phyloP scores from a whole-genome alignment of 2,113 vertebrate species.

The Calcarius ornatus region DNA sequence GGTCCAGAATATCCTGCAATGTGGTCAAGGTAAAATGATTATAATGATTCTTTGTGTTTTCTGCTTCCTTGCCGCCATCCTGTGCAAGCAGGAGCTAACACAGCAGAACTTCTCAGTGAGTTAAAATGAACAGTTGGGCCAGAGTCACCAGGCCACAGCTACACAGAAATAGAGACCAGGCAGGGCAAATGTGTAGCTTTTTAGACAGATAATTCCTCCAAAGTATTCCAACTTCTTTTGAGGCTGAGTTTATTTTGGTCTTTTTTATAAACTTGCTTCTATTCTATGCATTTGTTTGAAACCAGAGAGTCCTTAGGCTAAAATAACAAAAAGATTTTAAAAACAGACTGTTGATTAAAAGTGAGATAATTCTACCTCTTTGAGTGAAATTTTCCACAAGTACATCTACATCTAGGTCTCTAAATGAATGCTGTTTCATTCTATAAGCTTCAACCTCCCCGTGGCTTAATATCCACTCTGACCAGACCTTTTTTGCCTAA shows the following conservation, averaged over 20 bases:
- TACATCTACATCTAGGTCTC: neutral
- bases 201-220: neutral
- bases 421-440: neutral
- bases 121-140: neutral
- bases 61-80: neutral
- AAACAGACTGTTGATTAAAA: neutral
- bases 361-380: neutral
- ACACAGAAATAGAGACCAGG: neutral
- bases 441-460: neutral
- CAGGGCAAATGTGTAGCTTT: neutral
- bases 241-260: neutral
- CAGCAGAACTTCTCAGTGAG: neutral
- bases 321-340: neutral
- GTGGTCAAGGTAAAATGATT: neutral
- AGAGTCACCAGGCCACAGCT: neutral
- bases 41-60: neutral
- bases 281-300: neutral
- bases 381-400: neutral
- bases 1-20: conserved; percentile 87
- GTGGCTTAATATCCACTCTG: neutral
- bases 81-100: neutral
- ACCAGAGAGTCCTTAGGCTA: neutral
- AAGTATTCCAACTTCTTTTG: neutral
- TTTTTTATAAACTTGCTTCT: neutral
- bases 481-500: neutral